These are phyloP conservation scores for Carduelis carduelis DNA, from an alignment of 2,797 vertebrate genomes.

Conservation along the genomic window DNA sequence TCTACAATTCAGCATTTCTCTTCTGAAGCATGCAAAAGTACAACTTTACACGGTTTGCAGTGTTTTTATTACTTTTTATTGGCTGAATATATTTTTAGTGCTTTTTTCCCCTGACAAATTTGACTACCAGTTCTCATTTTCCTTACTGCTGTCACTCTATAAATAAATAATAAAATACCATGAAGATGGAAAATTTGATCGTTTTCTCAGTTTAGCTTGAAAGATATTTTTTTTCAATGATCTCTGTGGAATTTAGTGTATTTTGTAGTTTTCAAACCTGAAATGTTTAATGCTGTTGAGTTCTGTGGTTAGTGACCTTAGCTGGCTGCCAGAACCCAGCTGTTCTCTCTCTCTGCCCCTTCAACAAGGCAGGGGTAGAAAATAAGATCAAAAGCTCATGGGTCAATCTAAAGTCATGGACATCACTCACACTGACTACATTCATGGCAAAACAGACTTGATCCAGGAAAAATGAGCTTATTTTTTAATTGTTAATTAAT, in stretches of 20 bases:
- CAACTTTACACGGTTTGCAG: background rate
- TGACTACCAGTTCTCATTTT: constrained; percentile 4
- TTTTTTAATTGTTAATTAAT: background rate
- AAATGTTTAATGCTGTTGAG: background rate
- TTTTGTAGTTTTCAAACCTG: background rate
- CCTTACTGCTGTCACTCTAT: background rate
- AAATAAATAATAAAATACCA: constrained; percentile 34
- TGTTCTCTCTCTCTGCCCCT: rapidly evolving
- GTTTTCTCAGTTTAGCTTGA: background rate
- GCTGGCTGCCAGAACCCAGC: background rate
- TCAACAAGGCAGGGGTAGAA: background rate
- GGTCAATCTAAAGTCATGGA: background rate
- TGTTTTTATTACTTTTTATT: constrained; percentile 21
- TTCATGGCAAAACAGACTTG: background rate
- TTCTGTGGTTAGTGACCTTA: background rate
- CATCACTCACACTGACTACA: background rate
- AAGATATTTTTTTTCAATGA: background rate
- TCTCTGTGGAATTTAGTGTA: background rate
- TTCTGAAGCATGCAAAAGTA: background rate
- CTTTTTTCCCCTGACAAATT: background rate
- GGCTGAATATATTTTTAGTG: background rate
- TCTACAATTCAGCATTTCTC: background rate
- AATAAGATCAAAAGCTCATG: background rate
- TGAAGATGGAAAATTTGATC: constrained; percentile 1
- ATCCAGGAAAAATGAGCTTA: background rate